Evolutionary conservation across 2,113 vertebrate genomes (phyloP).

Genomic region (Phaethon lepturus): DNA sequence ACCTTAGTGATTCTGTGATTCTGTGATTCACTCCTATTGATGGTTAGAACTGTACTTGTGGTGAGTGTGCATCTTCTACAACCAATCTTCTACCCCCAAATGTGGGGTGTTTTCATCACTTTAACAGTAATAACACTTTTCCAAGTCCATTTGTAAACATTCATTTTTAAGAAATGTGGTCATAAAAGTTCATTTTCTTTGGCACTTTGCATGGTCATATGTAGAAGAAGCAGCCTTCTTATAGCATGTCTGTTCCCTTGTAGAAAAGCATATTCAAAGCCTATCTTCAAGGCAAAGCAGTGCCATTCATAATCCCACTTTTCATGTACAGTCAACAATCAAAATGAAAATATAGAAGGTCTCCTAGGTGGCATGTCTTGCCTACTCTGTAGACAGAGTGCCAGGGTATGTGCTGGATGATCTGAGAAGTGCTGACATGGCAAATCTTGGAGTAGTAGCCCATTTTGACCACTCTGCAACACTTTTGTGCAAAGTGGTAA

Average conservation of each 20-base stretch:
- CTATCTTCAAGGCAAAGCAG: background rate
- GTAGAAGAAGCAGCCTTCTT: background rate
- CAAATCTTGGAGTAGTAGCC: background rate
- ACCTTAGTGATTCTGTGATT: too few relatives aligned
- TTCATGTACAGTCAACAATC: background rate
- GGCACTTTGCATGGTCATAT: background rate
- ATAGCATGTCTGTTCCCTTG: background rate
- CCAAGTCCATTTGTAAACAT: background rate
- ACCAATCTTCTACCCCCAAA: background rate
- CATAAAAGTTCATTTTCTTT: background rate
- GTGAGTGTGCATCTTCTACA: background rate
- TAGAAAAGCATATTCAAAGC: background rate
- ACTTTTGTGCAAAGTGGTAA: background rate
- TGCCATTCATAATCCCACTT: background rate
- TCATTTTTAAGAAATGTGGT: background rate
- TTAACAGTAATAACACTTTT: background rate
- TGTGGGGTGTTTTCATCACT: background rate
- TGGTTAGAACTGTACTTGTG: background rate
- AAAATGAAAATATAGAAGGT: background rate
- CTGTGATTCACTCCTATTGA: background rate
- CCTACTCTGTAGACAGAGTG: background rate
- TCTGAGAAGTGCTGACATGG: background rate
- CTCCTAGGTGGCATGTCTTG: background rate
- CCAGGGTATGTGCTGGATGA: background rate
- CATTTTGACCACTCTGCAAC: slow-evolving; percentile 31